These are phyloP conservation scores for Dasypogon diadema DNA, from an alignment of 2,888 invertebrate genomes.

Conservation along the genomic window DNA sequence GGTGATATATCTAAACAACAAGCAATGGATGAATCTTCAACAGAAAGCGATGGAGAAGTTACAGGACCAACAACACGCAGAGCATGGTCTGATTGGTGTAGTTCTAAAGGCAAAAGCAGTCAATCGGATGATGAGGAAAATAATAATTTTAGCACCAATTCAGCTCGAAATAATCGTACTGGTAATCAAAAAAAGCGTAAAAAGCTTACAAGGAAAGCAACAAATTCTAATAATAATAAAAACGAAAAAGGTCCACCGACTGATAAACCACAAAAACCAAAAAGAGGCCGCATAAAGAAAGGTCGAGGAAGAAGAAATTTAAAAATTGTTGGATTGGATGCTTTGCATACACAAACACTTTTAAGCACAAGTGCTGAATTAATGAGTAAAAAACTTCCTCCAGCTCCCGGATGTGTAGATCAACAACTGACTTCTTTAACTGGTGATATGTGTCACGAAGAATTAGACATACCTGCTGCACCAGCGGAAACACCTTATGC, in stretches of 20 bases:
- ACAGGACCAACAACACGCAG: constrained; percentile 79
- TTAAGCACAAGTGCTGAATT: constrained; percentile 85
- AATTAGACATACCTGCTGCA: constrained; percentile 84
- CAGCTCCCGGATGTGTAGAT: constrained; percentile 92
- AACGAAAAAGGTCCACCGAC: constrained; percentile 59
- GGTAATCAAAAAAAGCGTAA: constrained; percentile 66
- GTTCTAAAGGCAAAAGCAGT: constrained; percentile 73
- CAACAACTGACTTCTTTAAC: constrained; percentile 87
- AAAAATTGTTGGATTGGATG: constrained; percentile 88
- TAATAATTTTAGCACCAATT: constrained; percentile 65
- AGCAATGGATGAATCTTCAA: constrained; percentile 60
- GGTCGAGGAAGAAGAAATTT: constrained; percentile 76
- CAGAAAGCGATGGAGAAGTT: constrained; percentile 67
- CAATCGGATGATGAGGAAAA: constrained; percentile 74
- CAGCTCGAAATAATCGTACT: constrained; percentile 59
- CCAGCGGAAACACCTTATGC: constrained; percentile 86
- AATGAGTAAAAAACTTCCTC: constrained; percentile 80
- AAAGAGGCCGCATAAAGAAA: constrained; percentile 75
- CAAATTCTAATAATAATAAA: constrained; percentile 61
- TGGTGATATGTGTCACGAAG: constrained; percentile 80
- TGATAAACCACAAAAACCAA: constrained; percentile 56
- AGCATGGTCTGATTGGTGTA: constrained; percentile 82
- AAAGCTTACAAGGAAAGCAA: constrained; percentile 67
- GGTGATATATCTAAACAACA: constrained; percentile 60
- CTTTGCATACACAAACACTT: constrained; percentile 89